These are phyloP conservation scores for Hylaeus volcanicus DNA, from an alignment of 1,140 invertebrate genomes.

Conservation along the genomic window DNA sequence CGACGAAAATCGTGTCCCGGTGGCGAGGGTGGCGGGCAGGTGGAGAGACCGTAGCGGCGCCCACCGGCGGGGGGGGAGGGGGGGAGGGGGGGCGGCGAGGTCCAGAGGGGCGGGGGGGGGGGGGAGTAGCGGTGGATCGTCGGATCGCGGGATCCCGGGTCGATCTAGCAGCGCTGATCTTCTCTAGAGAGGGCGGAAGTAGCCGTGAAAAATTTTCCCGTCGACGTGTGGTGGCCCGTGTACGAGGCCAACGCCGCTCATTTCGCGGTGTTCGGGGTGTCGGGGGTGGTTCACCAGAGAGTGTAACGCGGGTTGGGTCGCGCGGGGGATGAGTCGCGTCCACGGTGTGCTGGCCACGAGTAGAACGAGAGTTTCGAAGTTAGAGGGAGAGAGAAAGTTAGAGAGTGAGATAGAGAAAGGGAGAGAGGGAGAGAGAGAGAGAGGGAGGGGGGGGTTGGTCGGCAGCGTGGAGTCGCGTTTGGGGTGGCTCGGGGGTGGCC, in stretches of 20 bases:
- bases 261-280: conserved; percentile 78
- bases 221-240: conserved; percentile 73
- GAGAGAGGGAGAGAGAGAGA: conserved; percentile 9
- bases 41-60: not conserved
- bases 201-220: conserved; percentile 75
- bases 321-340: conserved; percentile 63
- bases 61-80: not conserved
- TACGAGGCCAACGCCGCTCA: conserved; percentile 69
- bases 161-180: conserved; percentile 59
- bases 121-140: conserved; percentile 52
- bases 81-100: not conserved
- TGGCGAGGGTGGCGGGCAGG: not conserved
- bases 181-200: conserved; percentile 69
- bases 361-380: conserved; percentile 15
- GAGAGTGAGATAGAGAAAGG: not conserved
- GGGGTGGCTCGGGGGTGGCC: conserved; percentile 13
- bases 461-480: conserved; percentile 9
- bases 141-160: conserved; percentile 64
- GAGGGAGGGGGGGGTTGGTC: not conserved
- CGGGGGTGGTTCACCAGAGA: conserved; percentile 79
- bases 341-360: conserved; percentile 56
- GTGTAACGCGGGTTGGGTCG: conserved; percentile 73
- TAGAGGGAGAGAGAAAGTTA: conserved; percentile 12
- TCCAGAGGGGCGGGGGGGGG: not conserved
- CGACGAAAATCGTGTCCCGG: conserved; percentile 56